These are phyloP conservation scores for Caenorhabditis plicata DNA, from an alignment of 2,888 invertebrate species.

Conservation along the genomic window DNA sequence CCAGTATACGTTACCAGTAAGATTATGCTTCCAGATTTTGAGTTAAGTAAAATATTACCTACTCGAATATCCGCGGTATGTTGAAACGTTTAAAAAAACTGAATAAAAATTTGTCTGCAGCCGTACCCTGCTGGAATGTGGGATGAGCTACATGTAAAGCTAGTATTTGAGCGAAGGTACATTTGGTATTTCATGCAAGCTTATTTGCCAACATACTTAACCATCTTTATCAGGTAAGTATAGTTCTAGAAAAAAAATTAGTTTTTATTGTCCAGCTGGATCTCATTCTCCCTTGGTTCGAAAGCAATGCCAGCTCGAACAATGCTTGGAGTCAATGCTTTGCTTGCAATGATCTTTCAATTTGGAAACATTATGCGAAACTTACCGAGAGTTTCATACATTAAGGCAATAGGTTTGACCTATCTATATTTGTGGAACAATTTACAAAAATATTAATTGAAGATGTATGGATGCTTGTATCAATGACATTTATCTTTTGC, in stretches of 20 bases:
- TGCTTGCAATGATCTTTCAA: slow-evolving; percentile 63
- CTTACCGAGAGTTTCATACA: slow-evolving; percentile 63
- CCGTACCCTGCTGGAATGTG: slow-evolving; percentile 64
- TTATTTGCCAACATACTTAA: slow-evolving; percentile 64
- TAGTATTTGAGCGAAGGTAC: slow-evolving; percentile 59
- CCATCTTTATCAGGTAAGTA: slow-evolving; percentile 60
- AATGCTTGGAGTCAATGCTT: slow-evolving; percentile 61
- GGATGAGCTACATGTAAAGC: slow-evolving; percentile 62
- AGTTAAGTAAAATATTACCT: slow-evolving; percentile 47
- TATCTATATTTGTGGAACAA: background rate
- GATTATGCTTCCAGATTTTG: slow-evolving; percentile 63
- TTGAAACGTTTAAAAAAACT: background rate
- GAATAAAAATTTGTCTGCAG: slow-evolving; percentile 8
- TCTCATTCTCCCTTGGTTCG: slow-evolving; percentile 62
- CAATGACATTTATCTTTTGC: slow-evolving; percentile 64
- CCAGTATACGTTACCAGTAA: slow-evolving; percentile 40
- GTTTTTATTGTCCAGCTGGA: slow-evolving; percentile 51
- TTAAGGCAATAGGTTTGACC: slow-evolving; percentile 60
- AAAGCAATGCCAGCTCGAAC: slow-evolving; percentile 63
- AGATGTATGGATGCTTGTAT: slow-evolving; percentile 65
- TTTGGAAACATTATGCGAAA: slow-evolving; percentile 63
- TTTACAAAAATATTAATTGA: slow-evolving; percentile 11
- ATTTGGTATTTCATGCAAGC: slow-evolving; percentile 65
- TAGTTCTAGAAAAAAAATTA: background rate
- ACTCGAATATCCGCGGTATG: slow-evolving; percentile 32